A percentile compares a stretch with the other conserved stretches of the same genome.
Conservation (phyloP, 2,888 invertebrate species). For the Heliconius cydno region DNA sequence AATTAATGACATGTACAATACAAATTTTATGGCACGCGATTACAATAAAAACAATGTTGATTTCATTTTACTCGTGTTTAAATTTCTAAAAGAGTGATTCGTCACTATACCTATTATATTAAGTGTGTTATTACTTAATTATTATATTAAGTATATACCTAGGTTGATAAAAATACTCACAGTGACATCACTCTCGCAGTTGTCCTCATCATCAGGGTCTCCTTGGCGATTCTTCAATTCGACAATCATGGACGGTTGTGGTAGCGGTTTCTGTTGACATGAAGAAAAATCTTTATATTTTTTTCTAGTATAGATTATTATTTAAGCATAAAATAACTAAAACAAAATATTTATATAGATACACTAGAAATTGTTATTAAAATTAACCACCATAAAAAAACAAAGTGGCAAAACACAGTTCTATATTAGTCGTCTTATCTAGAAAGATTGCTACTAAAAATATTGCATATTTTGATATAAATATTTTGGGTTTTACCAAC, state of each 20-base stretch:
- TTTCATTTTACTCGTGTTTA: too few relatives aligned
- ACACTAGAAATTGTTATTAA: neutral
- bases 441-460: conserved; percentile 1
- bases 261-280: conserved; percentile 60
- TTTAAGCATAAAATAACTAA: neutral
- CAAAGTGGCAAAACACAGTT: too few relatives aligned
- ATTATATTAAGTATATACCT: too few relatives aligned
- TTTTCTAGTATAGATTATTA: neutral
- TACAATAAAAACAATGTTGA: too few relatives aligned
- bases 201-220: conserved; percentile 61
- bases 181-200: conserved; percentile 62
- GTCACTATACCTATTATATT: too few relatives aligned
- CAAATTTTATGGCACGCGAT: too few relatives aligned
- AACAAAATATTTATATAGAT: too few relatives aligned
- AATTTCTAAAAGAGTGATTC: too few relatives aligned
- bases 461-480: neutral
- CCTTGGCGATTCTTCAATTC: conserved; percentile 63
- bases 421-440: too few relatives aligned
- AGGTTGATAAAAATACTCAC: conserved; percentile 53
- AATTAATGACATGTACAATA: too few relatives aligned
- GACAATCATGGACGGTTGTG: conserved; percentile 58
- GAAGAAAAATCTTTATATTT: neutral
- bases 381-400: neutral
- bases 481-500: neutral
- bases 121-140: too few relatives aligned